These are phyloP conservation scores for Volucella zonaria DNA, from an alignment of 2,888 invertebrate genomes.

Conservation along the genomic window DNA sequence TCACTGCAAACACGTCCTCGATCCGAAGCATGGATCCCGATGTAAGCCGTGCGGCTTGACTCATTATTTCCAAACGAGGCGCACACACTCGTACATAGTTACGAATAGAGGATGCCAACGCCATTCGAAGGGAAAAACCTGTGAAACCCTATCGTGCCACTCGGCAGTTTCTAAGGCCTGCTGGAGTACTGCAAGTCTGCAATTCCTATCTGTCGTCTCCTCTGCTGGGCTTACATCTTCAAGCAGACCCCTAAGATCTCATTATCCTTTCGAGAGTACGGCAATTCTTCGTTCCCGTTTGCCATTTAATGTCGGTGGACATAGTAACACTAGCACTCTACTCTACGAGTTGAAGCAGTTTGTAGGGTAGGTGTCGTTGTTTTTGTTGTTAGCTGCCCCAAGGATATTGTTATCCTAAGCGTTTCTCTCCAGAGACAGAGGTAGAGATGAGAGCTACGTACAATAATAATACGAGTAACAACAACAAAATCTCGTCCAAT, in stretches of 20 bases:
- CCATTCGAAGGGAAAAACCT: neutral
- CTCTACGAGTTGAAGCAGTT: no score
- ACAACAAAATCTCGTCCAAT: slow-evolving; percentile 58
- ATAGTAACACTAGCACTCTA: neutral
- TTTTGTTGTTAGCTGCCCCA: slow-evolving; percentile 50
- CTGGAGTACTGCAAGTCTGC: slow-evolving; percentile 2
- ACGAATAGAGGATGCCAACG: neutral
- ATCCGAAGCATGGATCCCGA: slow-evolving; percentile 12
- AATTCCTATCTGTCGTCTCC: neutral
- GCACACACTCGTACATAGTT: slow-evolving; percentile 1
- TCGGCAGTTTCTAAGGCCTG: slow-evolving; percentile 13
- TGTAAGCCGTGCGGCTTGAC: slow-evolving; percentile 16
- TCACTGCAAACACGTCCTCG: neutral
- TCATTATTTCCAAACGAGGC: slow-evolving; percentile 33
- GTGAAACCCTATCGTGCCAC: slow-evolving; percentile 30
- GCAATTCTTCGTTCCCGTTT: slow-evolving; percentile 56
- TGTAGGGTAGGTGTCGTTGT: slow-evolving; percentile 2
- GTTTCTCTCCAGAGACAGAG: neutral
- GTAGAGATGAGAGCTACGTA: neutral
- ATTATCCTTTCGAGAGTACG: slow-evolving; percentile 61
- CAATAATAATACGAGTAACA: neutral
- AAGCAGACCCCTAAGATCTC: slow-evolving; percentile 57
- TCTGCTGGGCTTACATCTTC: slow-evolving; percentile 18
- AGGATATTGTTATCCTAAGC: slow-evolving; percentile 35
- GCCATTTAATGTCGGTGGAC: slow-evolving; percentile 1